Evolutionary conservation across 2,888 invertebrate species (phyloP).

Genomic region (Trichogramma dendrolimi): DNA sequence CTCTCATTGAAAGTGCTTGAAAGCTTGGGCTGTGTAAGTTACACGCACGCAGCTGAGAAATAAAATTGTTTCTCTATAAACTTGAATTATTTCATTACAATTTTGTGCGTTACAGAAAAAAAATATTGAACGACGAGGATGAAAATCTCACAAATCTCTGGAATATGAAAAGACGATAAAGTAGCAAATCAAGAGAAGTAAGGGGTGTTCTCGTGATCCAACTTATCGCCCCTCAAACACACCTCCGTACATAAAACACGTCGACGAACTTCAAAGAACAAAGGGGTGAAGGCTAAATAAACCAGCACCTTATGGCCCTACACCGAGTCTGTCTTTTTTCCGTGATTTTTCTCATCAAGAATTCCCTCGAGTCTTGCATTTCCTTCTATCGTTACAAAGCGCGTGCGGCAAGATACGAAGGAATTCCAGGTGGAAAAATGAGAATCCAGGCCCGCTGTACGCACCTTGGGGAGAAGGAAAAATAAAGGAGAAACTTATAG

Average conservation of each 20-base stretch:
- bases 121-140: too few species aligned
- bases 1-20: too few species aligned
- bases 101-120: too few species aligned
- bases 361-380: background rate
- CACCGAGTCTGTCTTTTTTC: background rate
- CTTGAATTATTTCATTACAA: too few species aligned
- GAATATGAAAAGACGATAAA: background rate
- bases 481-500: constrained; percentile 6
- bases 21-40: too few species aligned
- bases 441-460: background rate
- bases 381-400: background rate
- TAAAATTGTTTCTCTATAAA: too few species aligned
- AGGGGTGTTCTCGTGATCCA: background rate
- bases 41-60: too few species aligned
- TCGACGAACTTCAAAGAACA: too few species aligned
- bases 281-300: too few species aligned
- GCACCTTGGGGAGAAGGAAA: constrained; percentile 1
- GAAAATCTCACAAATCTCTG: background rate
- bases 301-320: too few species aligned
- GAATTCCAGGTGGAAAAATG: constrained; percentile 22
- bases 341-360: constrained; percentile 15
- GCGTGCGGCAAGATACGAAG: constrained; percentile 8
- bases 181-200: background rate
- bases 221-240: background rate
- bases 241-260: too few species aligned